Conservation (phyloP, 2,113 vertebrate species). For the Picathartes gymnocephalus region DNA sequence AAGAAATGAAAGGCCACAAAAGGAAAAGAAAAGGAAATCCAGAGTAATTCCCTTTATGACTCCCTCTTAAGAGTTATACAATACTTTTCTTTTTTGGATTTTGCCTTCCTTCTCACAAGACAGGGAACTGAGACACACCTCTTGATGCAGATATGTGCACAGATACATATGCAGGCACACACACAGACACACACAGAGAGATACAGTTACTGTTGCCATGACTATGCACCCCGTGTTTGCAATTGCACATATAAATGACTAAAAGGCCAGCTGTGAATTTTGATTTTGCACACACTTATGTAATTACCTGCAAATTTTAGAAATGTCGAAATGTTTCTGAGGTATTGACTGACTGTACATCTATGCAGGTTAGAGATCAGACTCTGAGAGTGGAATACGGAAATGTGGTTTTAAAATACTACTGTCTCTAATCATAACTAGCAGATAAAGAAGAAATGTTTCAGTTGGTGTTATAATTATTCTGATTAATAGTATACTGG, state of each 20-base stretch:
- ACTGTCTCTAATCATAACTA: not conserved
- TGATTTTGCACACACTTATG: not conserved
- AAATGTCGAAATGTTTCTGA: not conserved
- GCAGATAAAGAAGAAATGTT: not conserved
- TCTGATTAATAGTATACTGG: not conserved
- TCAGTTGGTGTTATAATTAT: not conserved
- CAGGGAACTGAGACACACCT: not conserved
- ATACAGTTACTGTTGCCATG: not conserved
- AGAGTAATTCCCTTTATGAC: not conserved
- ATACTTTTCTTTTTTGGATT: not conserved
- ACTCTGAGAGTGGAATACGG: not conserved
- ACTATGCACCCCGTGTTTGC: not conserved
- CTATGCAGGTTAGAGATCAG: not conserved
- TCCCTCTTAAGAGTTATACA: not conserved
- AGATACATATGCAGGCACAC: fast-evolving
- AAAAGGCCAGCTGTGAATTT: not conserved
- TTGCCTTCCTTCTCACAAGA: not conserved
- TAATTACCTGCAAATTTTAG: not conserved
- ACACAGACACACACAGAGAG: too few species aligned
- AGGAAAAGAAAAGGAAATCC: not conserved
- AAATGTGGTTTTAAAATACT: not conserved
- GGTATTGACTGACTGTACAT: not conserved
- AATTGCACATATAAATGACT: not conserved
- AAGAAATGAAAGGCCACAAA: not conserved
- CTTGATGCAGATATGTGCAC: not conserved